Evolutionary conservation across 2,113 vertebrate species (phyloP), one percentile per base, ranked within the genome.

Genomic region (Penelope pileata): DNA sequence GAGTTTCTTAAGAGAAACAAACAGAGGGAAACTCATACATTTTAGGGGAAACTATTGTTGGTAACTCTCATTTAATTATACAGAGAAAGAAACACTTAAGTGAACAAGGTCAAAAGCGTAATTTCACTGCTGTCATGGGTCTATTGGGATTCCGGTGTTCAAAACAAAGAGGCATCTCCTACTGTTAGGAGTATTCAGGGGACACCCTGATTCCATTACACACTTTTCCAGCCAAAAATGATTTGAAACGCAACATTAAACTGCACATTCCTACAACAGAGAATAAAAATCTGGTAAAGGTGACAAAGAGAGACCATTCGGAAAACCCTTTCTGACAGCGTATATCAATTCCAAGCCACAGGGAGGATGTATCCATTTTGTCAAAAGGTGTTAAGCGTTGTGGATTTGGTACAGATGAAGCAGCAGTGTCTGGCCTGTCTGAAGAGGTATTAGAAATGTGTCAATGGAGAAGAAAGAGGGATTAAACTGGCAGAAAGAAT

Each of bases 201-300:
- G 96, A 94, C 67, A 94, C 88, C 91, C 89, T 88, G 94, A 97
- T 97, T 97, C 96, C 96, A 96, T 96, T 96, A 96, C 94, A 96
- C 81, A 95, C 83, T 89, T 96, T 96, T 91, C 85, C 96, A 88
- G 91, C 87, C 78, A 93, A 96, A 98, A 98, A 96, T 94, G 4
- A 97, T 95, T 96, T 38, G 94, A 97, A 97, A 96, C 1, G 32
- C 96, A 97, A 97, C 96, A 96, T 96, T 97, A 96, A 98, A 94
- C 94, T 32, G 76, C 77, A 88, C 83, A 82, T 97, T 97, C 93
- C 67, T 96, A 95, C 95, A 93, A 92, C 48, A 83, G 72, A 96
- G 85, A 81, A 93, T 88, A 96, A 95, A 96, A 97, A 97, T 93
- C 94, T 91, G 83, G 83, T 80, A 95, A 94, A 97, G 89, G 94